Evolutionary conservation across 2,113 vertebrate genomes (phyloP).

Genomic region (Heterocephalus glaber): DNA sequence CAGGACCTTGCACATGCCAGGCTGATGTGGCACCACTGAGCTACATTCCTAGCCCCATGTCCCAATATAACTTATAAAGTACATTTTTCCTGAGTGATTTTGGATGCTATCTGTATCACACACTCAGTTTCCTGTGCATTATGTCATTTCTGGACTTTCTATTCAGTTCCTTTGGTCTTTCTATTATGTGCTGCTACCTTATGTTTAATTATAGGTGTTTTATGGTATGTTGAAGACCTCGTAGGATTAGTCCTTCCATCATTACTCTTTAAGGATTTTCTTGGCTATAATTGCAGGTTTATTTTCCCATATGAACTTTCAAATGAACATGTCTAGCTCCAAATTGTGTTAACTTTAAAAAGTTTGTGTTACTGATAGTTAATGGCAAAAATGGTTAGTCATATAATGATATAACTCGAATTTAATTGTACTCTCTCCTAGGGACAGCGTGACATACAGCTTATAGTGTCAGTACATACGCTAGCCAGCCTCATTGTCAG

Average conservation of each 20-base stretch:
- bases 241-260: neutral
- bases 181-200: neutral
- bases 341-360: conserved; percentile 2
- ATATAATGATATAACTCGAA: neutral
- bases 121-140: neutral
- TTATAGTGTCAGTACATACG: neutral
- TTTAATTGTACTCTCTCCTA: neutral
- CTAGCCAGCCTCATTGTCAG: neutral
- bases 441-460: neutral
- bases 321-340: neutral
- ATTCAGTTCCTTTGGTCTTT: neutral
- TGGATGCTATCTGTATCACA: neutral
- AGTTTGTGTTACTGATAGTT: neutral
- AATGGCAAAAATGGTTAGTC: neutral
- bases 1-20: too few species aligned
- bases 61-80: neutral
- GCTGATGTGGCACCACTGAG: too few species aligned
- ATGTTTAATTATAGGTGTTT: neutral
- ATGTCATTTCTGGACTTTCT: neutral
- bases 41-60: too few species aligned
- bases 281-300: neutral
- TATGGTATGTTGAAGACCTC: neutral
- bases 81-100: neutral
- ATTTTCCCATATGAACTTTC: conserved; percentile 12
- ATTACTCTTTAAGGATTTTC: neutral